phyloP scores from a whole-genome alignment of 37 sponge, comb jelly and placozoan genomes.

The Cladorhizidae sp. region DNA sequence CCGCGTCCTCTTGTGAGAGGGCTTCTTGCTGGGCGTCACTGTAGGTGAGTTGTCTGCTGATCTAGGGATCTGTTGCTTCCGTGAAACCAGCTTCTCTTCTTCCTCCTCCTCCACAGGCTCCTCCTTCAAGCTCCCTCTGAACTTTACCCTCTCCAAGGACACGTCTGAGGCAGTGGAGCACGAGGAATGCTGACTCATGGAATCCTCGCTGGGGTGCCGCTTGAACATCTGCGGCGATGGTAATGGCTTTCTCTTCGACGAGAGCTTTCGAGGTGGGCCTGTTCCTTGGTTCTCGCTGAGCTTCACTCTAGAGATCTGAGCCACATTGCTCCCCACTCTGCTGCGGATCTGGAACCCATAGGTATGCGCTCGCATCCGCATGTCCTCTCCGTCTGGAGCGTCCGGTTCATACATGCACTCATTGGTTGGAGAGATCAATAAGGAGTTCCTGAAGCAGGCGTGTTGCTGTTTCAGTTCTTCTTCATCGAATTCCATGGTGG shows the following conservation, averaged over 20 bases:
- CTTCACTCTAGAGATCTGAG: not conserved
- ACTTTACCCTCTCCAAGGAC: not conserved
- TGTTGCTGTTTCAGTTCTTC: not conserved
- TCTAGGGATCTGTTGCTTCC: not conserved
- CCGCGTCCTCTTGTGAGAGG: not conserved
- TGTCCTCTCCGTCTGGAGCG: not conserved
- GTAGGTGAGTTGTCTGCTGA: slow-evolving; percentile 15
- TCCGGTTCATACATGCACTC: not conserved
- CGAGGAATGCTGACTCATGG: not conserved
- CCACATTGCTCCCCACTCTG: slow-evolving; percentile 1
- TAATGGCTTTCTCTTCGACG: not conserved
- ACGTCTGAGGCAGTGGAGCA: not conserved
- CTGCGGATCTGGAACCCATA: not conserved
- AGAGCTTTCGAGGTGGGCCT: not conserved
- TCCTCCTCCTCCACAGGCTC: slow-evolving; percentile 1
- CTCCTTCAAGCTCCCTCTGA: too few relatives aligned
- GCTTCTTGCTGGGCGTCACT: not conserved
- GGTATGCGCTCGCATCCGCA: not conserved
- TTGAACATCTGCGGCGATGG: not conserved
- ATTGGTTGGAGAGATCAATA: not conserved
- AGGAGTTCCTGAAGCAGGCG: not conserved
- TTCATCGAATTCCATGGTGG: slow-evolving; percentile 30
- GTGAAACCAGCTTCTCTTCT: not conserved
- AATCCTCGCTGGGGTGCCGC: not conserved
- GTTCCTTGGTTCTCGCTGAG: not conserved